Evolutionary conservation across 2,797 vertebrate species (phyloP), one percentile per base, ranked within the genome.

Genomic region (Tragopan temminckii): DNA sequence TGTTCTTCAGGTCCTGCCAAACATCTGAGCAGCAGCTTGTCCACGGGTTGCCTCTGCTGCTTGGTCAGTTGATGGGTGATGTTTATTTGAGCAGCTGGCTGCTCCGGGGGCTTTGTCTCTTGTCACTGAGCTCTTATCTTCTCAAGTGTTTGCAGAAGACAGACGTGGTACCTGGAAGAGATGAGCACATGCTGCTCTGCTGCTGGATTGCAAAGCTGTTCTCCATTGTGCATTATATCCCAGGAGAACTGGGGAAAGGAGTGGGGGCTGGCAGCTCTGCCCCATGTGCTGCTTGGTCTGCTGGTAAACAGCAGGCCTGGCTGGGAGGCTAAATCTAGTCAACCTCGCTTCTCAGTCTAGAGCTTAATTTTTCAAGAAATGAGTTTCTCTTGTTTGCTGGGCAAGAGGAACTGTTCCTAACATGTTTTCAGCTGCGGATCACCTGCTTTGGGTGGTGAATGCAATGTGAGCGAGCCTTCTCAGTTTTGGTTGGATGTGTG

Each of bases 181-280:
- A 29, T 53, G 45, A 46, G 45, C 20, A 29, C 8, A 7, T 55
- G 52, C 70, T 40, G 78, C 0, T 3, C 43, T 42, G 92, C 57
- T 85, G 24, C 84, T 90, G 86, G 82, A 85, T 89, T 94, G 45
- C 91, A 83, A 20, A 68, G 79, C 76, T 87, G 68, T 74, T 95
- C 86, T 67, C 64, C 66, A 80, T 77, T 78, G 84, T 85, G 53
- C 70, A 25, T 80, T 72, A 33, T 46, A 74, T 78, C 76, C 74
- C 76, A 13, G 69, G 58, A 93, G 93, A 85, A 58, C 1, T 42
- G 40, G 62, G 79, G 40, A 3, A 5, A 13, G 13, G 13, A 13
- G 38, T 13, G 81, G 61, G n/a, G n/a, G n/a, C n/a, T n/a, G n/a
- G 45, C n/a, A 88, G 71, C 81, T 71, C 64, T 61, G 81, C 43